A percentile compares a stretch with the other conserved stretches of the same genome.
Evolutionary conservation across 2,113 vertebrate species (phyloP).

Genomic region (Sceloporus undulatus): DNA sequence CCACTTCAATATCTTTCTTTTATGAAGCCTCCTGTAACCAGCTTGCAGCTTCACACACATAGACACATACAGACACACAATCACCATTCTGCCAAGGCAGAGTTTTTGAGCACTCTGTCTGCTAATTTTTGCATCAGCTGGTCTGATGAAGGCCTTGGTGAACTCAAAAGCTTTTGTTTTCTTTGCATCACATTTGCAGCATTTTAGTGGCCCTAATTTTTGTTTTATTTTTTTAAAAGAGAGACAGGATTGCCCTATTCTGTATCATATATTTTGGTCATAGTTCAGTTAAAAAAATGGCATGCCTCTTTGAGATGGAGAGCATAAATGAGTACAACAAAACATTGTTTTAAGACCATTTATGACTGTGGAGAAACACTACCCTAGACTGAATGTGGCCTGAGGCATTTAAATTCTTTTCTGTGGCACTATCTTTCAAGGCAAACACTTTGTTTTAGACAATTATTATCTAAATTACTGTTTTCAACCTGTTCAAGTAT

Average conservation of each 20-base stretch:
- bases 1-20: no score
- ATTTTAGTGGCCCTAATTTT: no score
- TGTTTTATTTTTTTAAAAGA: no score
- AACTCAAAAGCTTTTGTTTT: no score
- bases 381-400: conserved; percentile 40
- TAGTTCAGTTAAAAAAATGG: conserved; percentile 56
- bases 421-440: background rate
- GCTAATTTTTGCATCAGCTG: no score
- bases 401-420: background rate
- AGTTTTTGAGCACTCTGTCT: no score
- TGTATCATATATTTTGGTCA: conserved; percentile 45
- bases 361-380: conserved; percentile 36
- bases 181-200: no score
- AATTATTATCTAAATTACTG: background rate
- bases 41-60: no score
- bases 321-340: background rate
- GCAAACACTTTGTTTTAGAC: conserved; percentile 24
- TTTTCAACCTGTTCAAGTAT: conserved; percentile 17
- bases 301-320: conserved; percentile 37
- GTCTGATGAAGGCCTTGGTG: no score
- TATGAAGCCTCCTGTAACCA: no score
- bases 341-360: conserved; percentile 18
- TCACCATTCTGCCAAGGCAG: no score
- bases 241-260: background rate
- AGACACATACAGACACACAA: no score